These are phyloP conservation scores for Lucilia sericata DNA, from an alignment of 1,140 invertebrate species.

Conservation along the genomic window DNA sequence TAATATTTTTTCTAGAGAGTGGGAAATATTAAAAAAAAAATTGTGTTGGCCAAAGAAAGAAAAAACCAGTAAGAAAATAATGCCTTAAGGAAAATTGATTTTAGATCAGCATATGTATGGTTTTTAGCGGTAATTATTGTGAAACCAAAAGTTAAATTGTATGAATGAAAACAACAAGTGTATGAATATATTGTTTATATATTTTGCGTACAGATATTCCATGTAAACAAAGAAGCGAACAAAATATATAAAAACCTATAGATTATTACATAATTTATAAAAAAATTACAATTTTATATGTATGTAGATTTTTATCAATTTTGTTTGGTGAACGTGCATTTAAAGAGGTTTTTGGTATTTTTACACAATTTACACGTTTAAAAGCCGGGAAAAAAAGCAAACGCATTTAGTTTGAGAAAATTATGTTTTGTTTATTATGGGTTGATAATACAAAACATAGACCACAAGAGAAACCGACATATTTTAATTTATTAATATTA, in stretches of 20 bases:
- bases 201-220: neutral
- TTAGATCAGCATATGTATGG: neutral
- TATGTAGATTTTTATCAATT: neutral
- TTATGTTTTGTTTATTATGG: neutral
- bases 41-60: neutral
- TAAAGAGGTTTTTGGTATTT: neutral
- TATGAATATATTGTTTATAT: neutral
- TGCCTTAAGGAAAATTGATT: conserved; percentile 19
- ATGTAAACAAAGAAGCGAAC: neutral
- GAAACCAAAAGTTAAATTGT: neutral
- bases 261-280: neutral
- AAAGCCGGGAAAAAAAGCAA: neutral
- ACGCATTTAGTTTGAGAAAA: neutral
- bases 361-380: neutral
- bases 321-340: neutral
- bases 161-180: neutral
- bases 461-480: neutral
- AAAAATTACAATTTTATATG: neutral
- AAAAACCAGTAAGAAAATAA: conserved; percentile 24
- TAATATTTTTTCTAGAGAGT: neutral
- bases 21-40: neutral
- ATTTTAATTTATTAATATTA: no score
- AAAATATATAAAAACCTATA: neutral
- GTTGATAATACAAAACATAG: neutral
- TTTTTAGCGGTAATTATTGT: neutral